Percentiles rank a stretch among this genome's conserved stretches.
Evolutionary conservation across 2,888 invertebrate genomes (phyloP).

Genomic region (Lamellibrachia columna): DNA sequence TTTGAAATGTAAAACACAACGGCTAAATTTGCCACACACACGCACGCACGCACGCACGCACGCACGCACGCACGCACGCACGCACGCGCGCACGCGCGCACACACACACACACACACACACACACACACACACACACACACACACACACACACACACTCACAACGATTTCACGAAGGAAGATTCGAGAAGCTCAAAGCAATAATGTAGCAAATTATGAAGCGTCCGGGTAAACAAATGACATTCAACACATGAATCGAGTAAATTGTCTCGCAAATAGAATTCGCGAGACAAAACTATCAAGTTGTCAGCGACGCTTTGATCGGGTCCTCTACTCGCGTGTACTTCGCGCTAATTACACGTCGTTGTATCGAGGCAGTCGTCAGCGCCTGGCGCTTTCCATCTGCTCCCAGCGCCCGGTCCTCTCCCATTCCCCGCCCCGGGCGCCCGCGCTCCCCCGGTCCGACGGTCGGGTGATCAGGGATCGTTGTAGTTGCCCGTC

Average conservation of each 20-base stretch:
- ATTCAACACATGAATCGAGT: not conserved
- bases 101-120: not conserved
- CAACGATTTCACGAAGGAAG: not conserved
- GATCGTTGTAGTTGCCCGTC: not conserved
- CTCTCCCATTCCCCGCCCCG: constrained; percentile 16
- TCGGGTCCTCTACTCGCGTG: not conserved
- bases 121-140: no score
- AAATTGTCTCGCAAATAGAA: not conserved
- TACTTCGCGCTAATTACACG: constrained; percentile 1
- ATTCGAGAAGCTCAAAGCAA: not conserved
- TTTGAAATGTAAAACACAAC: no score
- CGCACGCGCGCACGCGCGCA: no score
- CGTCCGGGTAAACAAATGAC: not conserved
- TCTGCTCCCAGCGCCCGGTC: not conserved
- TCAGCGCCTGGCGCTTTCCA: not conserved
- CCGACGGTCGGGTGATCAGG: not conserved
- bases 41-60: no score
- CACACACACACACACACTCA: not conserved
- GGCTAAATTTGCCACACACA: no score
- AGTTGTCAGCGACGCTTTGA: constrained; percentile 3
- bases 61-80: no score
- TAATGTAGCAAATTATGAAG: not conserved
- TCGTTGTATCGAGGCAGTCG: not conserved
- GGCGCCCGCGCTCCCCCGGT: not conserved
- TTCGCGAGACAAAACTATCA: not conserved